Percentiles rank a stretch among this genome's conserved stretches.
Evolutionary conservation across 1,140 invertebrate genomes (phyloP).

Genomic region (Drosophila sulfurigaster): DNA sequence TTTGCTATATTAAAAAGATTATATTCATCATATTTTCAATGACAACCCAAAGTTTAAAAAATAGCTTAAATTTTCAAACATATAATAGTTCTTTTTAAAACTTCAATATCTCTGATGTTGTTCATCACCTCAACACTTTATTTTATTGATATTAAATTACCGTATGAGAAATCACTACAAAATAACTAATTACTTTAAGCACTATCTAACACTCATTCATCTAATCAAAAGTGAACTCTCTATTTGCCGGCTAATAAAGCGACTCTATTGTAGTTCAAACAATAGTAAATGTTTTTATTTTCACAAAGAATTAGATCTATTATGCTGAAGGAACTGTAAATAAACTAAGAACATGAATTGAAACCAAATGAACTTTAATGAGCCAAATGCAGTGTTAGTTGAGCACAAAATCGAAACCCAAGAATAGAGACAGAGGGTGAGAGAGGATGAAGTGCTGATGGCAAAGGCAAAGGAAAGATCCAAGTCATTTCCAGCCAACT

Average conservation of each 20-base stretch:
- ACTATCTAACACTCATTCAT: not conserved
- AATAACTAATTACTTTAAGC: no score
- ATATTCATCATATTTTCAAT: no score
- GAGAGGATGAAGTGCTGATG: not conserved
- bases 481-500: slow-evolving; percentile 74
- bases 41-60: no score
- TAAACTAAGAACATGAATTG: slow-evolving; percentile 45
- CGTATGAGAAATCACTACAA: no score
- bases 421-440: slow-evolving; percentile 3
- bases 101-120: no score
- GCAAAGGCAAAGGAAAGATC: slow-evolving; percentile 41
- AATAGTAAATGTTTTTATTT: slow-evolving; percentile 26
- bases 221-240: slow-evolving; percentile 7
- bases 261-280: not conserved
- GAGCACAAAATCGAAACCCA: slow-evolving; percentile 1
- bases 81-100: no score
- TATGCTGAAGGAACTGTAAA: slow-evolving; percentile 6
- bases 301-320: slow-evolving; percentile 20
- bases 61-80: no score
- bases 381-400: slow-evolving; percentile 29
- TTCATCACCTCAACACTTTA: no score
- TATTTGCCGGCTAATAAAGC: slow-evolving; percentile 27
- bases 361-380: slow-evolving; percentile 57
- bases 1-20: no score
- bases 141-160: no score